phyloP scores from a whole-genome alignment of 2,113 vertebrate genomes.

The Dicerorhinus sumatrensis region DNA sequence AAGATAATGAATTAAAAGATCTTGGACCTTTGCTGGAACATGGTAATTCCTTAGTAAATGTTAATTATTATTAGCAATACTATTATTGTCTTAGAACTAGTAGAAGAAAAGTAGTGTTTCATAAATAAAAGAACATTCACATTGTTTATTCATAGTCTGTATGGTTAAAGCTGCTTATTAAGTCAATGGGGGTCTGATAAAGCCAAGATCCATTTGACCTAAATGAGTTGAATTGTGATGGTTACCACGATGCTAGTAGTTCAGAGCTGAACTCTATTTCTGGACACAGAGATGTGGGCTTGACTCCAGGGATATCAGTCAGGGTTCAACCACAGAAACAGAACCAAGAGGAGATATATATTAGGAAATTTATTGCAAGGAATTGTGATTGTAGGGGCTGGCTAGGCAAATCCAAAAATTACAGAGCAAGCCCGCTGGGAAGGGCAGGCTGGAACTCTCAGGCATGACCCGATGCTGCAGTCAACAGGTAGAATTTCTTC shows the following conservation, averaged over 20 bases:
- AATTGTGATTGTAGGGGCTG: background rate
- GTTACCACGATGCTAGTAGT: background rate
- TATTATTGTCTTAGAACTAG: background rate
- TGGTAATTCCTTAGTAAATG: background rate
- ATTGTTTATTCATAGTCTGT: background rate
- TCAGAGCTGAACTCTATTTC: background rate
- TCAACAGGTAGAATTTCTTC: background rate
- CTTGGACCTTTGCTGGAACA: background rate
- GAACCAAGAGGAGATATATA: background rate
- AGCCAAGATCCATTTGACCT: background rate
- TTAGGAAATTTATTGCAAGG: background rate
- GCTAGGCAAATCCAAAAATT: background rate
- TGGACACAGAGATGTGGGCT: background rate
- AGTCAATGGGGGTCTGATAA: background rate
- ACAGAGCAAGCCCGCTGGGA: background rate
- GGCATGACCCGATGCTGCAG: no score
- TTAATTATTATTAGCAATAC: background rate
- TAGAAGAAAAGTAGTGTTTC: background rate
- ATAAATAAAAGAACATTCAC: background rate
- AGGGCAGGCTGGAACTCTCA: background rate
- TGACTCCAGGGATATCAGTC: background rate
- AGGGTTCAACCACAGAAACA: background rate
- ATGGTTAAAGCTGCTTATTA: background rate
- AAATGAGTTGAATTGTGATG: background rate
- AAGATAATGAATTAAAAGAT: constrained; percentile 10